These are phyloP conservation scores for Drosophila seguyi DNA, from an alignment of 1,140 invertebrate genomes.

Conservation along the genomic window DNA sequence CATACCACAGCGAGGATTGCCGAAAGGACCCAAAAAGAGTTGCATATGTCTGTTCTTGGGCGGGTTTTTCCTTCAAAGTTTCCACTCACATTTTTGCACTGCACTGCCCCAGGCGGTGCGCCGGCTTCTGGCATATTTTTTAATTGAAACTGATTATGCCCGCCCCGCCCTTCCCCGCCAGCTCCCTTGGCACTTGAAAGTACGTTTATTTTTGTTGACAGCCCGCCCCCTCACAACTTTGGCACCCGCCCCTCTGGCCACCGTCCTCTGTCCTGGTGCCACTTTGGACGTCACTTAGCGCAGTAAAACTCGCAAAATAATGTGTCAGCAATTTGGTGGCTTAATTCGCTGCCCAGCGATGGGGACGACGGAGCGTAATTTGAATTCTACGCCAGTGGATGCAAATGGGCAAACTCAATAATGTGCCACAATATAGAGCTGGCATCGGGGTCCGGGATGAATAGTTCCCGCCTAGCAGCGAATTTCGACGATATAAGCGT, in stretches of 20 bases:
- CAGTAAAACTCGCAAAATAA: conserved; percentile 61
- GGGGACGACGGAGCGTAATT: conserved; percentile 25
- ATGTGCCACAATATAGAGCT: conserved; percentile 6
- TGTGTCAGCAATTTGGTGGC: conserved; percentile 67
- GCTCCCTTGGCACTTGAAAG: conserved; percentile 1
- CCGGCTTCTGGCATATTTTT: conserved; percentile 49
- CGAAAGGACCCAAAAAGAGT: conserved; percentile 1
- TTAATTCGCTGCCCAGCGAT: conserved; percentile 36
- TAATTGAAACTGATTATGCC: conserved; percentile 72
- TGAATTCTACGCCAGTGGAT: conserved; percentile 49
- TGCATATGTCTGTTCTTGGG: background rate
- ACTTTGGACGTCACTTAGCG: conserved; percentile 45
- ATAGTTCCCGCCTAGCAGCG: background rate
- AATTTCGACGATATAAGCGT: background rate
- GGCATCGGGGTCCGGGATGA: background rate
- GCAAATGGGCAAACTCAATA: conserved; percentile 11
- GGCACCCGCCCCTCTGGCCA: background rate
- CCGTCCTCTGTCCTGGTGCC: background rate
- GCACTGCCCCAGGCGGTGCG: conserved; percentile 25
- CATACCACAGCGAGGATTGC: background rate
- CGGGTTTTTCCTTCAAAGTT: conserved; percentile 25
- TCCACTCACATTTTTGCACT: conserved; percentile 14
- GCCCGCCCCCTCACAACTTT: conserved; percentile 1
- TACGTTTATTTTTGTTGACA: conserved; percentile 63
- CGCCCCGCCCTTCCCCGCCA: background rate